Percentiles rank a stretch among this genome's conserved stretches.
Conservation (phyloP, 2,888 invertebrate genomes). For the Branchellion lobata region DNA sequence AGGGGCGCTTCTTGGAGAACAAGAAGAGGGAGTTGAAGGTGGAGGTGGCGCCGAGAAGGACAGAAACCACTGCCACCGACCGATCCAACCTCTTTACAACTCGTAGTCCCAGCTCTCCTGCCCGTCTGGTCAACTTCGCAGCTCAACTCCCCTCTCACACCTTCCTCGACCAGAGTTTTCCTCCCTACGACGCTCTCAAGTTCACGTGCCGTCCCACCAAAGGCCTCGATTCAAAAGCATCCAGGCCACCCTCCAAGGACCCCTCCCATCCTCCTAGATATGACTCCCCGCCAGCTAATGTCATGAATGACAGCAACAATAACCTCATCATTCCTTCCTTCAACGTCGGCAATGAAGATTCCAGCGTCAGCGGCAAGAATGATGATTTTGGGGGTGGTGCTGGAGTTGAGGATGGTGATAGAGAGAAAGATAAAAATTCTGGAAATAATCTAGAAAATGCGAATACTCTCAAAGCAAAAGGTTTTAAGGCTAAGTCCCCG, state of each 20-base stretch:
- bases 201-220: background rate
- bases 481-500: background rate
- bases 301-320: conserved; percentile 7
- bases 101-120: conserved; percentile 49
- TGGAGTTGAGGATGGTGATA: background rate
- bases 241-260: too few species aligned
- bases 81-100: conserved; percentile 43
- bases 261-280: too few species aligned
- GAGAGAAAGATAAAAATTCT: background rate
- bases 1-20: conserved; percentile 8
- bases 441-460: too few species aligned
- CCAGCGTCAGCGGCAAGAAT: background rate
- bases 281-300: too few species aligned
- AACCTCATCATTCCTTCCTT: background rate
- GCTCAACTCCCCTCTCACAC: background rate
- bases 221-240: background rate
- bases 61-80: background rate
- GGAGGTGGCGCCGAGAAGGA: background rate
- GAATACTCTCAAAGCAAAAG: background rate
- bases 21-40: background rate
- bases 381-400: background rate
- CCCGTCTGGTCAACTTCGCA: conserved; percentile 45
- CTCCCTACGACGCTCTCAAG: conserved; percentile 1
- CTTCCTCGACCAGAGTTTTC: conserved; percentile 32
- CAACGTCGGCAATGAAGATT: too few species aligned